These are phyloP conservation scores for Ataeniobius toweri DNA, from an alignment of 2,797 vertebrate genomes.

Conservation along the genomic window DNA sequence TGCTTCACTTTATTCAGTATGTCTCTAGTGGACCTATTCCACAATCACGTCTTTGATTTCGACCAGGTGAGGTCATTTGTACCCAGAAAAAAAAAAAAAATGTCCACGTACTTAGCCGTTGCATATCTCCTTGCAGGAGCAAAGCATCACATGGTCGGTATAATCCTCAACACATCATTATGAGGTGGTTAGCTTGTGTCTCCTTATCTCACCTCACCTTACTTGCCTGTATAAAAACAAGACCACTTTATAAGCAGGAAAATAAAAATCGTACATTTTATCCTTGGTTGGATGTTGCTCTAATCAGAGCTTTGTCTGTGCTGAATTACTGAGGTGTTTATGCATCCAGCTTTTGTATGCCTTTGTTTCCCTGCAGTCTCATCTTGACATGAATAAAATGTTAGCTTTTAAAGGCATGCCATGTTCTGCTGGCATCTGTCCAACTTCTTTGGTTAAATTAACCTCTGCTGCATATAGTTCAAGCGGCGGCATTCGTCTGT, in stretches of 20 bases:
- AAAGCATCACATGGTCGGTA: not conserved
- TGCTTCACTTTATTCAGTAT: not conserved
- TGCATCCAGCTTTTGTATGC: not conserved
- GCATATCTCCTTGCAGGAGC: not conserved
- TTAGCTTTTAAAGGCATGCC: not conserved
- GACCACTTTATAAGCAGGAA: not conserved
- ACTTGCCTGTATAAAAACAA: not conserved
- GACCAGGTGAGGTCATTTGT: not conserved
- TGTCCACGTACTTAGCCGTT: not conserved
- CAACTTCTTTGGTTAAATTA: constrained; percentile 9
- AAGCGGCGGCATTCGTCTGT: not conserved
- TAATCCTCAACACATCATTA: not conserved
- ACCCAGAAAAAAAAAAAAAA: not conserved
- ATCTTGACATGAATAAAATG: not conserved
- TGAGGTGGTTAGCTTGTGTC: not conserved
- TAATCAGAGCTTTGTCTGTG: not conserved
- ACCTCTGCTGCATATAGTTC: not conserved
- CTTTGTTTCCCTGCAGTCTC: not conserved
- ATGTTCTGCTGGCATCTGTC: not conserved
- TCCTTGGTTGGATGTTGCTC: not conserved
- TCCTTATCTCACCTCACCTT: not conserved
- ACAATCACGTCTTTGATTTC: not conserved
- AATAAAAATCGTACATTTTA: not conserved
- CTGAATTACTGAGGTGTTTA: not conserved
- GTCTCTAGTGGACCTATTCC: not conserved